Percentiles rank a stretch among this genome's conserved stretches.
These are phyloP conservation scores for Micronycteris hirsuta DNA, from an alignment of 2,113 vertebrate genomes.

Conservation along the genomic window DNA sequence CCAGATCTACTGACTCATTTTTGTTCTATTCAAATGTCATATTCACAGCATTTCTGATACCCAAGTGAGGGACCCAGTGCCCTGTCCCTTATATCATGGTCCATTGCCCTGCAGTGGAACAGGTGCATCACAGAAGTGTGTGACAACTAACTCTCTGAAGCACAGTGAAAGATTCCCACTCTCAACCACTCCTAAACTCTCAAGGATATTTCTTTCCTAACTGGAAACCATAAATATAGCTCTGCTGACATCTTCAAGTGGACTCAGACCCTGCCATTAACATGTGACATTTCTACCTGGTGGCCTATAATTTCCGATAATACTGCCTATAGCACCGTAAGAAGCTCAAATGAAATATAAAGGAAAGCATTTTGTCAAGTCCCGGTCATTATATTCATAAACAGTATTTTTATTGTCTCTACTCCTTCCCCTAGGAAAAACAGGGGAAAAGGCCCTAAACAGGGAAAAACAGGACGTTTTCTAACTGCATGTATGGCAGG, in stretches of 20 bases:
- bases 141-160: neutral
- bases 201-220: neutral
- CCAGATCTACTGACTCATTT: neutral
- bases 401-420: neutral
- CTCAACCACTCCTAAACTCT: neutral
- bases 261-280: neutral
- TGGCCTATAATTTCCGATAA: neutral
- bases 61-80: neutral
- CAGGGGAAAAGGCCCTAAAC: neutral
- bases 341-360: neutral
- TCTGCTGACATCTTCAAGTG: neutral
- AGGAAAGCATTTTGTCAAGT: neutral
- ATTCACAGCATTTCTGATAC: neutral
- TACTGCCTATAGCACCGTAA: neutral
- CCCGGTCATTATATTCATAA: neutral
- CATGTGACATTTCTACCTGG: neutral
- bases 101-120: neutral
- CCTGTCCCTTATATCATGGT: neutral
- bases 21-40: neutral
- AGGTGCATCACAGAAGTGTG: neutral
- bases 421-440: neutral
- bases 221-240: neutral
- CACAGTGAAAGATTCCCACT: neutral
- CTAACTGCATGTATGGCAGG: neutral
- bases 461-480: neutral